A percentile compares a stretch with the other conserved stretches of the same genome.
These are phyloP conservation scores for Scatophagus argus DNA, from an alignment of 2,113 vertebrate genomes.

Conservation along the genomic window DNA sequence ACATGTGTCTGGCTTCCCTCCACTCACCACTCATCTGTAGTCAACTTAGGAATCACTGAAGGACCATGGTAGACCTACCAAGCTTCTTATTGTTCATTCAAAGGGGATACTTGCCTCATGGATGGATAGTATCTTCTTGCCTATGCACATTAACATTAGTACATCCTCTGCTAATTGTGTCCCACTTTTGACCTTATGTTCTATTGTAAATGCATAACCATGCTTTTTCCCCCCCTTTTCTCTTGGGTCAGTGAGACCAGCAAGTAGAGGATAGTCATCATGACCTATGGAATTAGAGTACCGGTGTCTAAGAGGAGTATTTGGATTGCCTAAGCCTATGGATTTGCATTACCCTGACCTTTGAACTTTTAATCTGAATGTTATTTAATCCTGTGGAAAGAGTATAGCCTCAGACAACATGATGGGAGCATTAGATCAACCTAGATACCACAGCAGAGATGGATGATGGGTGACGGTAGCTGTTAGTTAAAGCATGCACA, in stretches of 20 bases:
- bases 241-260: slow-evolving; percentile 31
- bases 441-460: slow-evolving; percentile 24
- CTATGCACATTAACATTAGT: neutral
- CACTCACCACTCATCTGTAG: slow-evolving; percentile 67
- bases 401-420: slow-evolving; percentile 50
- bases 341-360: slow-evolving; percentile 72
- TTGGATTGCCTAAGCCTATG: slow-evolving; percentile 59
- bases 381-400: slow-evolving; percentile 72
- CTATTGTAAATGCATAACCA: slow-evolving; percentile 3
- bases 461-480: neutral
- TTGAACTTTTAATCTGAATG: slow-evolving; percentile 69
- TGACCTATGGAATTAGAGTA: slow-evolving; percentile 53
- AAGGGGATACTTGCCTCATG: neutral
- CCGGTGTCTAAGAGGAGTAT: slow-evolving; percentile 46
- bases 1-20: slow-evolving; percentile 80
- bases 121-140: neutral
- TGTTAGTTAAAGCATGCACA: slow-evolving; percentile 2
- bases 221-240: neutral
- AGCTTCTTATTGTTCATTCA: slow-evolving; percentile 20
- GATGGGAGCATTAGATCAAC: slow-evolving; percentile 46
- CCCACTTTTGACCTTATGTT: slow-evolving; percentile 49
- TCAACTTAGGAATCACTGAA: slow-evolving; percentile 57
- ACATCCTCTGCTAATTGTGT: slow-evolving; percentile 30
- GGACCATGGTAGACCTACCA: slow-evolving; percentile 39
- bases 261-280: slow-evolving; percentile 29